Base-by-base conservation (phyloP, 2,113 vertebrate genomes). In the Blennius ocellaris region DNA sequence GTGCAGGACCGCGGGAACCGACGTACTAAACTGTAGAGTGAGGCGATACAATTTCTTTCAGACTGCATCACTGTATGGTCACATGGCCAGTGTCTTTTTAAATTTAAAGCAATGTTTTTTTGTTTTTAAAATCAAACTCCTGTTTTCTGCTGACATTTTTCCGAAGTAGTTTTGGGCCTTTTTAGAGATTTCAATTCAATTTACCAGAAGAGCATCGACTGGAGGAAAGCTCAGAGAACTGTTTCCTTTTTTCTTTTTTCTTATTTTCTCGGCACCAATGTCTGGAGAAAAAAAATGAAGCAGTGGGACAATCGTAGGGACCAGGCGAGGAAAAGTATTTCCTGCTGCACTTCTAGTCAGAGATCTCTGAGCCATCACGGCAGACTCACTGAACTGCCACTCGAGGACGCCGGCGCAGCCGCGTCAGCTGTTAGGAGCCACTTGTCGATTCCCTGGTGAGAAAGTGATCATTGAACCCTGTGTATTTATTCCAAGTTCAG, bases 271-370 rank as follows among this genome's bases (percentile, higher is more conserved):
- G 14, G 36, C 39, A 51, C 0, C 1, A 53, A 50, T 16, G 10
- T 81, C 38, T 65, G 8, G 63, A 51, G 40, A 16, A 56, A 54
- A 54, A 72, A 58, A 57, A 53, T 30, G 12, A 45, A 45, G 10
- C 16, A 43, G 58, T 49, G 8, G 48, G 47, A 69, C 52, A 82
- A 50, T 80, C 43, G 58, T 11, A 47, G 87, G 89, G 89, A 89
- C 87, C 87, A 88, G 67, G 65, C 68, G 55, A 74, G 44, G 6
- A 56, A 40, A 53, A 17, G 57, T 74, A 76, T 77, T 82, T 51
- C 61, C 45, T 44, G 7, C 30, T 61, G 48, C 73, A 54, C 7
- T 54, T 55, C 41, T 55, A 48, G 16, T 55, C 21, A 30, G 21
- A 30, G 21, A 30, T 30, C 21, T 30, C 53, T 37, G 5, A 54